Conservation (phyloP, 2,888 invertebrate species). For the Meiosimyza platycephala region DNA sequence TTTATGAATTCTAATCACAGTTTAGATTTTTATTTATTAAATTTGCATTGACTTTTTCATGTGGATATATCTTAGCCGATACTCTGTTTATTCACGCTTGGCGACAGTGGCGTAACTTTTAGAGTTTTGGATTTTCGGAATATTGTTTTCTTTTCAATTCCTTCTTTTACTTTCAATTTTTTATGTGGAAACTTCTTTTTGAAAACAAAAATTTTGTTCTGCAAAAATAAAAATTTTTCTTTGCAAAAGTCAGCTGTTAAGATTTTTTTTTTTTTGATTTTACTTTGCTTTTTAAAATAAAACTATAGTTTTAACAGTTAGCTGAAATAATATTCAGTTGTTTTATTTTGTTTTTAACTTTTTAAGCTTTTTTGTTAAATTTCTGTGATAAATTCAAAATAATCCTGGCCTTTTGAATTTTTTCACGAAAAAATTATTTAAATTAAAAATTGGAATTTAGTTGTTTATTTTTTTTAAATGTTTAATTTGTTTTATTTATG, state of each 20-base stretch:
- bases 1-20: slow-evolving; percentile 23
- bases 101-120: too few relatives aligned
- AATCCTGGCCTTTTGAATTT: slow-evolving; percentile 63
- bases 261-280: too few relatives aligned
- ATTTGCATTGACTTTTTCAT: slow-evolving; percentile 26
- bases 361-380: not conserved
- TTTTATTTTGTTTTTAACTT: not conserved
- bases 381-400: slow-evolving; percentile 57
- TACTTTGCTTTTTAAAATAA: too few relatives aligned
- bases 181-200: slow-evolving; percentile 23
- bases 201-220: slow-evolving; percentile 9
- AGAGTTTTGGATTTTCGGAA: slow-evolving; percentile 21
- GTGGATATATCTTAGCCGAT: slow-evolving; percentile 3
- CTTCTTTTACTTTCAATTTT: slow-evolving; percentile 20
- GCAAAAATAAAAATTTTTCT: not conserved
- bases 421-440: slow-evolving; percentile 14
- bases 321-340: too few relatives aligned
- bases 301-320: too few relatives aligned
- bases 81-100: not conserved
- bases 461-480: too few relatives aligned
- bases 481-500: too few relatives aligned
- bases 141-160: slow-evolving; percentile 17
- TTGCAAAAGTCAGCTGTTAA: slow-evolving; percentile 22
- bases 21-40: slow-evolving; percentile 28
- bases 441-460: too few relatives aligned